Evolutionary conservation across 92 coral and sea anemone species (phyloP).

Genomic region (Siderastrea radians): DNA sequence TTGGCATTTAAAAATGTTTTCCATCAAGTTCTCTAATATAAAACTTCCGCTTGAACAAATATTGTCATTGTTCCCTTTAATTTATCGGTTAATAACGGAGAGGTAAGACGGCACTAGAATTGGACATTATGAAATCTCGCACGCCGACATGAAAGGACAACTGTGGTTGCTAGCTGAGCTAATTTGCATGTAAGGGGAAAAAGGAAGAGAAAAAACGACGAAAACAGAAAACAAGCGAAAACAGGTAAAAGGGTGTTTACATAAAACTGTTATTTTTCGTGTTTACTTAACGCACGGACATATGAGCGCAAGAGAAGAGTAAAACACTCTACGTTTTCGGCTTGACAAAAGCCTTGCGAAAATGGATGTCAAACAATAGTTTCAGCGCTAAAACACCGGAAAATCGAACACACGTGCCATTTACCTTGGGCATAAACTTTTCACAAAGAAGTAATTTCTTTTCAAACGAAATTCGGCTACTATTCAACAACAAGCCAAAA

Average conservation of each 20-base stretch:
- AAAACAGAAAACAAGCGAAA: neutral
- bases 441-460: neutral
- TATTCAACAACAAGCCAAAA: no score
- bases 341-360: neutral
- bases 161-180: no score
- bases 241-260: neutral
- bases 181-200: no score
- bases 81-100: no score
- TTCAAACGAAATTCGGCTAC: neutral
- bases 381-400: neutral
- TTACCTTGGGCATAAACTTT: neutral
- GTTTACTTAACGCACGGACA: neutral
- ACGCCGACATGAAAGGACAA: no score
- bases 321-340: neutral
- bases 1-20: no score
- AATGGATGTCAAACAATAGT: neutral
- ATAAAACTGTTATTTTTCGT: neutral
- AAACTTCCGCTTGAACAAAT: no score
- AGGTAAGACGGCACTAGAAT: no score
- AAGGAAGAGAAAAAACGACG: neutral
- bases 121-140: no score
- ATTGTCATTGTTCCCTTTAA: no score
- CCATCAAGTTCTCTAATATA: no score
- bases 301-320: neutral
- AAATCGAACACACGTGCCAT: neutral